phyloP scores from a whole-genome alignment of 2,797 vertebrate species.

The Neosalanx taihuensis region DNA sequence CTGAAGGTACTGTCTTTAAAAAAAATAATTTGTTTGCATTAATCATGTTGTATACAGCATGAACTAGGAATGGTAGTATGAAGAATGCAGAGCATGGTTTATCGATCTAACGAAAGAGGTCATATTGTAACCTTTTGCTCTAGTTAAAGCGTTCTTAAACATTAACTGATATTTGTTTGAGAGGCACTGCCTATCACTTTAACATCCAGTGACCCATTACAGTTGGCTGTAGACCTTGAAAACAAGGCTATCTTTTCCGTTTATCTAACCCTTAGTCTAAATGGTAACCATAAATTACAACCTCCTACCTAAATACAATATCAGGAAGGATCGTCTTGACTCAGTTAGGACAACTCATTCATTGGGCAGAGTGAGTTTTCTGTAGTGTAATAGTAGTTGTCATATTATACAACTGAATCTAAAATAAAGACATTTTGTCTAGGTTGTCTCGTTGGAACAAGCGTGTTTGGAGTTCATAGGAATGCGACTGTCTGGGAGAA shows the following conservation, averaged over 20 bases:
- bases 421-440: background rate
- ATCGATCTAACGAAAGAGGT: too few species aligned
- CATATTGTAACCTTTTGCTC: slow-evolving; percentile 4
- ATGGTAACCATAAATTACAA: too few species aligned
- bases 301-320: too few species aligned
- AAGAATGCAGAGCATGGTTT: background rate
- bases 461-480: slow-evolving; percentile 65
- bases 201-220: background rate
- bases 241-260: too few species aligned
- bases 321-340: too few species aligned
- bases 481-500: slow-evolving; percentile 74
- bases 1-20: slow-evolving; percentile 74
- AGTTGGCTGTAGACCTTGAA: too few species aligned
- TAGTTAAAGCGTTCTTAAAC: slow-evolving; percentile 24
- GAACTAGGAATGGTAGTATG: background rate
- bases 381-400: too few species aligned
- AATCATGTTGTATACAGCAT: background rate
- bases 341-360: too few species aligned
- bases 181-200: background rate
- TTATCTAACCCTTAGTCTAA: too few species aligned
- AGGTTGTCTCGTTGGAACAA: slow-evolving; percentile 61
- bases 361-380: too few species aligned
- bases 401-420: too few species aligned
- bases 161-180: slow-evolving; percentile 40
- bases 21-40: background rate